Evolutionary conservation across 2,797 vertebrate species (phyloP), one percentile per base, ranked within the genome.

Genomic region (Gymnothorax javanicus): DNA sequence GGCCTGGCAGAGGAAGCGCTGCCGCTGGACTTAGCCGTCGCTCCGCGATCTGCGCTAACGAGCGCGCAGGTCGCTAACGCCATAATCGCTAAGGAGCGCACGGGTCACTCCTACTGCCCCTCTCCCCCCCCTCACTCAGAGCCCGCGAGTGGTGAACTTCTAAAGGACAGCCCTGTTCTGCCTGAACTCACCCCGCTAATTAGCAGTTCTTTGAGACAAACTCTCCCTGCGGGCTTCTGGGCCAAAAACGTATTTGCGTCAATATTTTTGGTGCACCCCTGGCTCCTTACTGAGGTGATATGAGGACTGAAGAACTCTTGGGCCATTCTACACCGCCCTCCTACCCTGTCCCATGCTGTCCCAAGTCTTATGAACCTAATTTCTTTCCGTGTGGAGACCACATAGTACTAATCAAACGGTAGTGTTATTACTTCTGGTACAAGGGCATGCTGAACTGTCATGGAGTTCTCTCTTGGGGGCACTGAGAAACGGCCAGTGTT

Each of bases 1-100:
- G 91, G 96, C 95, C 17, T 97, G 96, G 89, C 97, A 97, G 62
- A 96, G 97, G 90, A 99, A 99, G 91, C 95, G 97, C 87, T 97
- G 97, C 92, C 96, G 97, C 91, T 96, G 97, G 97, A 97, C 96
- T n/a, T 67, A 67, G 64, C 23, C 64, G 64, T 1, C 64, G 23
- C 23, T 7, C 64, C 58, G 7, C 58, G 9, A 59, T 59, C 58
- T 9, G 58, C 58, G 58, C 13, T 59, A 13, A 59, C 8, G 13
- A 13, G 13, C 58, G 58, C 8, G 13, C 58, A 59, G 9, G 58
- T 13, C 58, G 13, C 58, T 59, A 5, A 20, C 0, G 2, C 5
- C 64, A 7, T n/a, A 43, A 43, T 2, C 2, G 33, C 33, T 43
- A 43, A 43, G 1, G 33, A 43, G 33, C 33, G 33, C 33, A 43